Evolutionary conservation across 2,888 invertebrate species (phyloP), one percentile per base, ranked within the genome.

Genomic region (Brenthis hecate): DNA sequence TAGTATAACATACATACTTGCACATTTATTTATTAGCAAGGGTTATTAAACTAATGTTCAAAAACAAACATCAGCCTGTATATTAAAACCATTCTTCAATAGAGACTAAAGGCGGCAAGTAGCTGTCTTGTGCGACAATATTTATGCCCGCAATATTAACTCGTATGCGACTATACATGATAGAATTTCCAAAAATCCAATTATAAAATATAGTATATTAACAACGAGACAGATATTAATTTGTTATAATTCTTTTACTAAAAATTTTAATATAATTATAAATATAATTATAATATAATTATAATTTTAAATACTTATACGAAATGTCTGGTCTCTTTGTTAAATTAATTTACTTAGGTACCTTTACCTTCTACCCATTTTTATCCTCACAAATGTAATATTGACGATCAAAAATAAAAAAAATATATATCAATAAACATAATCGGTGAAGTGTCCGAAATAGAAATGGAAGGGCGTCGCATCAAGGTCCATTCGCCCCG

Each of bases 111-210:
- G 84, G 88, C 85, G 87, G 87, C 88, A 84, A 83, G 88, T 82
- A 80, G 86, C 88, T 91, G 92, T 92, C 91, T 80, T 79, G 81
- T 77, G 83, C 85, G 86, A 88, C 89, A 86, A 92, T 93, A 93
- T 93, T 93, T 93, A 93, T 93, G 93, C 87, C 87, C 84, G 85
- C 86, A 88, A 92, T 93, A 93, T 93, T 92, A 93, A 93, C 92
- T 91, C 84, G 78, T 80, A 79, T 79, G 77, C 82, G 80, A 85
- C 82, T 84, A 85, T 85, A 85, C 85, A 85, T 84, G 83, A 77
- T 80, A 74, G 77, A 82, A 84, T 86, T 82, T 82, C 81, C 76
- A 69, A 73, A 74, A 69, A 65, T 71, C 70, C 56, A 50, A 67
- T 66, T 66, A 56, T 69, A 51, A 66, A 66, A 68, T 65, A 57